These are phyloP conservation scores for Cyprinella venusta DNA, from an alignment of 2,797 vertebrate genomes.

Conservation along the genomic window DNA sequence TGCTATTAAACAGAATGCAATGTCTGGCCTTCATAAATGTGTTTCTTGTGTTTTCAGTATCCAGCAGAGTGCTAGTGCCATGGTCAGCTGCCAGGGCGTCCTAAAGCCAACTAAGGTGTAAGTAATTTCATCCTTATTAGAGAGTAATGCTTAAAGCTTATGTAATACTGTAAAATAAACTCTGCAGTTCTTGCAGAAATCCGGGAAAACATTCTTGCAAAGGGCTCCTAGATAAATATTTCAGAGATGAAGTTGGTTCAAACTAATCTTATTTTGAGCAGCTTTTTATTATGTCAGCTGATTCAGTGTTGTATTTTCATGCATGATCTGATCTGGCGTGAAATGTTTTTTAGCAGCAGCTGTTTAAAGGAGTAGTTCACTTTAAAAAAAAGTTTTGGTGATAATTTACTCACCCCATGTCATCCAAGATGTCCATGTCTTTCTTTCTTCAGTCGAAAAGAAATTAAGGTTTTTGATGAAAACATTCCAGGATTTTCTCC, in stretches of 20 bases:
- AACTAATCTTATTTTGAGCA: constrained; percentile 26
- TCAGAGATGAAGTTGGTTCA: constrained; percentile 21
- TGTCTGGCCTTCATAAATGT: constrained; percentile 1
- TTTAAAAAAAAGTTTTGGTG: too few relatives aligned
- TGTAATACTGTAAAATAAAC: constrained; percentile 31
- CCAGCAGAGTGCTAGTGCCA: constrained; percentile 1
- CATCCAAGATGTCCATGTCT: too few relatives aligned
- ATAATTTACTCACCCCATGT: too few relatives aligned
- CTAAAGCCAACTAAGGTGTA: constrained; percentile 43
- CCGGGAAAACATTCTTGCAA: constrained; percentile 14
- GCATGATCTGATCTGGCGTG: not conserved
- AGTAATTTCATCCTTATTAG: constrained; percentile 50
- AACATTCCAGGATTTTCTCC: too few relatives aligned
- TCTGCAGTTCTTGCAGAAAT: constrained; percentile 5
- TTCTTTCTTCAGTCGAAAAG: too few relatives aligned
- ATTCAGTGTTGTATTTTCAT: not conserved
- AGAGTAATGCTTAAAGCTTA: constrained; percentile 32
- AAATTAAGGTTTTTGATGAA: too few relatives aligned
- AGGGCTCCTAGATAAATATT: constrained; percentile 46
- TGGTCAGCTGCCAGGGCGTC: constrained; percentile 8
- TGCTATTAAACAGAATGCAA: not conserved
- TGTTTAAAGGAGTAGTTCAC: too few relatives aligned
- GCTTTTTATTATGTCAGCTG: constrained; percentile 11
- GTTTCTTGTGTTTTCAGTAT: constrained; percentile 17
- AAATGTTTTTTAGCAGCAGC: not conserved